phyloP scores from a whole-genome alignment of 2,797 vertebrate genomes.

The Liasis olivaceus region DNA sequence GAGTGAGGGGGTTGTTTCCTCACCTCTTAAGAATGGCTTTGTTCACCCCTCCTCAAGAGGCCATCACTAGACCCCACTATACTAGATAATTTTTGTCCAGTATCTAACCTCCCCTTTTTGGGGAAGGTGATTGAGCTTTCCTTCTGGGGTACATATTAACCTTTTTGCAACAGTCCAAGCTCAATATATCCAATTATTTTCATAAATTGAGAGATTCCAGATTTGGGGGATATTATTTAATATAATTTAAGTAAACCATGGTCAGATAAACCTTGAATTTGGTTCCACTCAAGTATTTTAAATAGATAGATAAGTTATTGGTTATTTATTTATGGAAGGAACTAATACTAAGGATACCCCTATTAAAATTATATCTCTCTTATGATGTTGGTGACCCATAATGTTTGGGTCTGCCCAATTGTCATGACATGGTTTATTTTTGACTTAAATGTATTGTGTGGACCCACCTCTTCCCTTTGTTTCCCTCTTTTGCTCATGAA shows the following conservation, averaged over 20 bases:
- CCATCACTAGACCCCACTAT: too few species aligned
- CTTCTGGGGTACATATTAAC: not conserved
- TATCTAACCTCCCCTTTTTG: too few species aligned
- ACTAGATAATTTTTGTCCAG: too few species aligned
- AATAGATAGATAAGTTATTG: not conserved
- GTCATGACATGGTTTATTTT: not conserved
- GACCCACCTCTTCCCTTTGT: not conserved
- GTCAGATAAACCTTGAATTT: not conserved
- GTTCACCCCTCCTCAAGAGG: too few species aligned
- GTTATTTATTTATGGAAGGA: not conserved
- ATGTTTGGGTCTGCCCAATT: not conserved
- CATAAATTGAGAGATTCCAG: not conserved
- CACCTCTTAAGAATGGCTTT: too few species aligned
- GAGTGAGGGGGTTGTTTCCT: too few species aligned
- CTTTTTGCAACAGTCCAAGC: not conserved
- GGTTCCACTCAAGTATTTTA: not conserved
- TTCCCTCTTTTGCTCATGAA: not conserved
- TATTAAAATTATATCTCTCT: not conserved
- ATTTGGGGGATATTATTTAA: not conserved
- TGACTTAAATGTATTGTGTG: not conserved
- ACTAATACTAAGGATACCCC: not conserved
- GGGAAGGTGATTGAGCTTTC: not conserved
- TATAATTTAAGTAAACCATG: not conserved
- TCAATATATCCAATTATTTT: not conserved
- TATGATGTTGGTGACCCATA: not conserved